Evolutionary conservation across 2,113 vertebrate genomes (phyloP), one percentile per base, ranked within the genome.

Genomic region (Triplophysa dalaica): DNA sequence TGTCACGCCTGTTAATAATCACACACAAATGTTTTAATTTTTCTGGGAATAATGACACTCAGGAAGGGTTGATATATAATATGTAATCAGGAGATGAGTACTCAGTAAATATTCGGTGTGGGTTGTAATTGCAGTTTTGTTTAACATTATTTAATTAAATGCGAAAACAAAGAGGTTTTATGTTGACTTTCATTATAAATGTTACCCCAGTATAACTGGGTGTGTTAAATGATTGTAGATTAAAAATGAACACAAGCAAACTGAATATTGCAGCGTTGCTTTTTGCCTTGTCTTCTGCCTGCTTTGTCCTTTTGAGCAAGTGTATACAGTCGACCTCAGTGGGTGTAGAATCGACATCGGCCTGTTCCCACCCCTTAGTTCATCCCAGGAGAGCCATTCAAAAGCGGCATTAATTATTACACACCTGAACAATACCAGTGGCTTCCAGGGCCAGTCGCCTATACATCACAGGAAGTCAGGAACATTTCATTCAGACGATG

Each of bases 321-420:
- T 2, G 26, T 70, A 65, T 48, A 48, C 56, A 26, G 43, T 81
- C 41, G 43, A 69, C 43, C 63, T 69, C 43, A n/a, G 79, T 77
- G 75, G 75, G 80, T 26, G 70, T 78, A 13, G n/a, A 69, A 80
- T 70, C 29, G 43, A 77, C 58, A 77, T 50, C 73, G 72, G 22
- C 19, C 50, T 48, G 41, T 80, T 54, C 66, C 43, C 16, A 24
- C 65, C 21, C 61, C 29, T 26, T 10, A 0, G 1, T 16, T 14
- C 41, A 26, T 76, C 76, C 62, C 63, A 41, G 5, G 21, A 74
- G 66, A 72, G 13, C 65, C 62, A 52, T 78, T 58, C 64, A 68
- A 70, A 70, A 70, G 69, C 60, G 52, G 65, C 76, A 89, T 88
- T 86, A 87, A 84, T 86, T 86, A 86, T 80, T 84, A 81, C 85